A percentile compares a stretch with the other conserved stretches of the same genome.
Conservation (phyloP, 1,140 invertebrate genomes). For the Drosophila quadrilineata region DNA sequence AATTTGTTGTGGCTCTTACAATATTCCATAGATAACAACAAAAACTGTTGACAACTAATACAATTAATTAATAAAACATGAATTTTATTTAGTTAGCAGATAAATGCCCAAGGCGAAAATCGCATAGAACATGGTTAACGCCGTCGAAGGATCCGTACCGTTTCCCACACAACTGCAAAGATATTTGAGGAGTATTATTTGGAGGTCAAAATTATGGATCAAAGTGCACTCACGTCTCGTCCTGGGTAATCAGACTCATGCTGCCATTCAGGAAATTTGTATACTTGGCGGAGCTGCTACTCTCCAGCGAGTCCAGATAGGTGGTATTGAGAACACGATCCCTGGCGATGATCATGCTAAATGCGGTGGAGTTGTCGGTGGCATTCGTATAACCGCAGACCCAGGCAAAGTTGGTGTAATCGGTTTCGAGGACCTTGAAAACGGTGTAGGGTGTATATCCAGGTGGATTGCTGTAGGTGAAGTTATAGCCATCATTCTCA, state of each 20-base stretch:
- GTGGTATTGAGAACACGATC: slow-evolving; percentile 27
- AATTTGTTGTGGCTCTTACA: no score
- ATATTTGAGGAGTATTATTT: neutral
- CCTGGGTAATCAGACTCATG: slow-evolving; percentile 56
- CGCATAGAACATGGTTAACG: slow-evolving; percentile 26
- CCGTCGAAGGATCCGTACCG: slow-evolving; percentile 34
- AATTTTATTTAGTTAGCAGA: slow-evolving; percentile 18
- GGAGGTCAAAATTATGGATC: neutral
- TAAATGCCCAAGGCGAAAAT: slow-evolving; percentile 41
- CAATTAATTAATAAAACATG: no score
- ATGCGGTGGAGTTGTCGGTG: slow-evolving; percentile 40
- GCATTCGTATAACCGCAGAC: slow-evolving; percentile 67
- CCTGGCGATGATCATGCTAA: slow-evolving; percentile 52
- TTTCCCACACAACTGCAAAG: slow-evolving; percentile 44
- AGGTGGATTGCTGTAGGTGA: slow-evolving; percentile 50
- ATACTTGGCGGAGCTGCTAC: slow-evolving; percentile 2
- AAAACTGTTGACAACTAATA: no score
- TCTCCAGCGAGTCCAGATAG: slow-evolving; percentile 23
- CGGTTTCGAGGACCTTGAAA: slow-evolving; percentile 55
- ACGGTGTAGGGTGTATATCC: slow-evolving; percentile 31
- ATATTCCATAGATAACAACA: no score
- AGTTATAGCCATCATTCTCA: slow-evolving; percentile 27
- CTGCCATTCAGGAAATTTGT: slow-evolving; percentile 48
- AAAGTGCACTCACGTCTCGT: slow-evolving; percentile 37
- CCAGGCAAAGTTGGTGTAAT: slow-evolving; percentile 48